Base-by-base conservation (phyloP, 2,113 vertebrate species). In the Octodon degus region DNA sequence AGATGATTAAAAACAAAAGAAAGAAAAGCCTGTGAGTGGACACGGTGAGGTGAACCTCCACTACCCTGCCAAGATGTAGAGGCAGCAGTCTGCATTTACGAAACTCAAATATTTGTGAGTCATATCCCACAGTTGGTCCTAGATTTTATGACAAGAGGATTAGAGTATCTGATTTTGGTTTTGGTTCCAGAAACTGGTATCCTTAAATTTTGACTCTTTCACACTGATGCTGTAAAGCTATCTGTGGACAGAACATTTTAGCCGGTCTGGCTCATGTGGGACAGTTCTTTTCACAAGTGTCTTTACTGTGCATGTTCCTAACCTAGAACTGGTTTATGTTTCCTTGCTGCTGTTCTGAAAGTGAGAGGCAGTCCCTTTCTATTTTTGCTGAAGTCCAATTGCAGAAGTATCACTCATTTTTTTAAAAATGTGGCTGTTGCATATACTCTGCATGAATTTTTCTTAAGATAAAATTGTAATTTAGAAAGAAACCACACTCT, bases 121-220 rank as follows among this genome's bases (percentile, higher is more conserved):
- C 12, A 9, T 58, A 47, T 32, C 40, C 58, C n/a, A 5, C 13
- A 87, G 34, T 22, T 43, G 0, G 68, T 62, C 24, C 25, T 14
- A 68, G 76, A 81, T 37, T 60, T 5, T 27, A 82, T 4, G 25
- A 85, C 80, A 91, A 37, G 93, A 97, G 40, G 93, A 32, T n/a
- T 40, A 8, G 34, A 68, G 63, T 5, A 58, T 93, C 97, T 95
- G 90, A 19, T 43, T 91, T 89, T 74, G 96, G 9, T 90, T 95
- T 91, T 95, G 86, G 96, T 90, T 34, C 50, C 92, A 77, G 91
- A 97, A 96, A 65, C 0, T 34, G 91, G 0, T 94, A 96, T 92
- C 96, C 98, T 97, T 98, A 90, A 96, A 95, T 1, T 62, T 97
- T 96, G 93, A 96, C 68, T 86, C 76, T 86, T 67, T 67, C 95